Conservation (phyloP, 1,140 invertebrate genomes). For the Eumeta japonica region DNA sequence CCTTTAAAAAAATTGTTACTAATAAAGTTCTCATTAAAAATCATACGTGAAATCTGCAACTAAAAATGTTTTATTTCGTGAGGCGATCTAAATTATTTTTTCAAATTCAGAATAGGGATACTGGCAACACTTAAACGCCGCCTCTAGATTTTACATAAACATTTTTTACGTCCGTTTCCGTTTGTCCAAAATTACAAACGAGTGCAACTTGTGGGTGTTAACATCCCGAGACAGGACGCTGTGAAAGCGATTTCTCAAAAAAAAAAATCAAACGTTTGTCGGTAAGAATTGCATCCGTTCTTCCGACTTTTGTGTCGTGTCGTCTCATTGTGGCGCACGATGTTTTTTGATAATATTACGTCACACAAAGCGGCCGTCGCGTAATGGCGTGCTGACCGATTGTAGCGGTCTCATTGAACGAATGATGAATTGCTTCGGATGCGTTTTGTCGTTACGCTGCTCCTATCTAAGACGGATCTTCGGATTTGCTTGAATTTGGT, state of each 20-base stretch:
- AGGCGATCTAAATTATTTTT: background rate
- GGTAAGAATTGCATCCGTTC: slow-evolving; percentile 52
- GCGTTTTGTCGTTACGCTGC: slow-evolving; percentile 22
- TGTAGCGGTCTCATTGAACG: slow-evolving; percentile 46
- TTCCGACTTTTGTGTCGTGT: slow-evolving; percentile 49
- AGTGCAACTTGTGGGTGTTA: slow-evolving; percentile 45
- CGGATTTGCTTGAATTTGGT: background rate
- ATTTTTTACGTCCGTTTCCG: slow-evolving; percentile 31
- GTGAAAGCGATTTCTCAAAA: slow-evolving; percentile 39
- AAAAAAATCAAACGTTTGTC: slow-evolving; percentile 30
- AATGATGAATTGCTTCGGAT: slow-evolving; percentile 39
- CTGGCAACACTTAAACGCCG: background rate
- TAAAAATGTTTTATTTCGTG: background rate
- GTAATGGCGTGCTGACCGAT: slow-evolving; percentile 47
- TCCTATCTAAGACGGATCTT: slow-evolving; percentile 19
- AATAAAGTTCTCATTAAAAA: background rate
- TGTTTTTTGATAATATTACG: slow-evolving; percentile 56
- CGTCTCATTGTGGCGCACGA: slow-evolving; percentile 38
- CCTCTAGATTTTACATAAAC: slow-evolving; percentile 1
- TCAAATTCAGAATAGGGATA: background rate
- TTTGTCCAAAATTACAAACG: slow-evolving; percentile 44
- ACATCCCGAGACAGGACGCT: slow-evolving; percentile 40
- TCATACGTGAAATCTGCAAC: background rate
- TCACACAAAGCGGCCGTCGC: slow-evolving; percentile 37
- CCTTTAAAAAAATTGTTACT: background rate